Conservation (phyloP, 30 jellyfish, hydroid and myxozoan genomes). For the Chrysaora quinquecirrha region DNA sequence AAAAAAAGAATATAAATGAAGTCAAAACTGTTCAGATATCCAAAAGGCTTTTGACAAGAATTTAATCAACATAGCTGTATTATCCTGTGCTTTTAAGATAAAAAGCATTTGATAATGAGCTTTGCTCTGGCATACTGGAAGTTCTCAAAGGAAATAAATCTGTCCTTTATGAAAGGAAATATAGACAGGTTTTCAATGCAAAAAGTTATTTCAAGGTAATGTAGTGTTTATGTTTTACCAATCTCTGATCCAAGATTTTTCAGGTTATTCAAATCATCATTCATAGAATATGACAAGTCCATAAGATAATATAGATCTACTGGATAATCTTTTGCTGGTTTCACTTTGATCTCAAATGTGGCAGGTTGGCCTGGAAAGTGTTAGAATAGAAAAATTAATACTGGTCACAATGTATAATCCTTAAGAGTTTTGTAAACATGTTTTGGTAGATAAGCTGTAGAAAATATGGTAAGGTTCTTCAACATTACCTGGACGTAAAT, state of each 20-base stretch:
- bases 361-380: slow-evolving; percentile 69
- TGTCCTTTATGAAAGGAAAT: no score
- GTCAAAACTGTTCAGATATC: neutral
- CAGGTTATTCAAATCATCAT: slow-evolving; percentile 82
- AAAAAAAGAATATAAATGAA: neutral
- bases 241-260: slow-evolving; percentile 78
- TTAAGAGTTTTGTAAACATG: neutral
- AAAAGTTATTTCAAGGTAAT: no score
- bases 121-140: no score
- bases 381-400: no score
- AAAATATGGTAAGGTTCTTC: neutral
- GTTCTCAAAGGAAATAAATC: no score
- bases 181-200: no score
- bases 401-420: no score
- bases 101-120: no score
- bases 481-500: slow-evolving; percentile 82
- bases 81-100: no score
- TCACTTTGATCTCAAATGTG: slow-evolving; percentile 62
- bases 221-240: no score
- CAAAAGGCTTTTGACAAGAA: neutral
- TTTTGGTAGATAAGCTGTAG: no score
- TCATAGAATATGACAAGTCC: slow-evolving; percentile 98
- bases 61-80: neutral
- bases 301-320: slow-evolving; percentile 92
- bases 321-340: slow-evolving; percentile 92